These are phyloP conservation scores for Deladenus siricidicola DNA, from an alignment of 2,888 invertebrate genomes.

Conservation along the genomic window DNA sequence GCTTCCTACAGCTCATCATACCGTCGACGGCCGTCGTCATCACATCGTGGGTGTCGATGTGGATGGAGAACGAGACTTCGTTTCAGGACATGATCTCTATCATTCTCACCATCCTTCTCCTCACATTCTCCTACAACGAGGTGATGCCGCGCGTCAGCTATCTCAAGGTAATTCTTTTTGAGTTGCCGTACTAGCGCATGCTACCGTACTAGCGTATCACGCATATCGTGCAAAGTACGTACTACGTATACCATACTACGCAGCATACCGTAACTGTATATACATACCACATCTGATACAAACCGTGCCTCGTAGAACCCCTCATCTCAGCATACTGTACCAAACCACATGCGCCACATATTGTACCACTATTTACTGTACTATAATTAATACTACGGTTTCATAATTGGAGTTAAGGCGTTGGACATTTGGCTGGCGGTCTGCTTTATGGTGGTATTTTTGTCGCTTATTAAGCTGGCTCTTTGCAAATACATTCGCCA, in stretches of 20 bases:
- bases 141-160: constrained; percentile 53
- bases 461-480: constrained; percentile 52
- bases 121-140: constrained; percentile 52
- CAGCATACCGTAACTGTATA: too few relatives aligned
- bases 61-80: constrained; percentile 50
- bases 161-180: constrained; percentile 42
- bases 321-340: too few relatives aligned
- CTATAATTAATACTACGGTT: neutral
- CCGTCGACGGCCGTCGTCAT: constrained; percentile 53
- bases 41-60: constrained; percentile 53
- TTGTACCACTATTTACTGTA: too few relatives aligned
- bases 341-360: too few relatives aligned
- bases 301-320: too few relatives aligned
- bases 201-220: neutral
- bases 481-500: constrained; percentile 51
- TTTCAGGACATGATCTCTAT: constrained; percentile 52
- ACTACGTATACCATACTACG: too few relatives aligned
- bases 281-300: too few relatives aligned
- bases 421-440: constrained; percentile 43
- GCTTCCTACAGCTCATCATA: constrained; percentile 51
- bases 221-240: too few relatives aligned
- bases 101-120: constrained; percentile 50
- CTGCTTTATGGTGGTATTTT: constrained; percentile 52
- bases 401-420: constrained; percentile 14
- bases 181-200: neutral